Conservation (phyloP, 1,140 invertebrate species). For the Leptinotarsa undecemlineata region DNA sequence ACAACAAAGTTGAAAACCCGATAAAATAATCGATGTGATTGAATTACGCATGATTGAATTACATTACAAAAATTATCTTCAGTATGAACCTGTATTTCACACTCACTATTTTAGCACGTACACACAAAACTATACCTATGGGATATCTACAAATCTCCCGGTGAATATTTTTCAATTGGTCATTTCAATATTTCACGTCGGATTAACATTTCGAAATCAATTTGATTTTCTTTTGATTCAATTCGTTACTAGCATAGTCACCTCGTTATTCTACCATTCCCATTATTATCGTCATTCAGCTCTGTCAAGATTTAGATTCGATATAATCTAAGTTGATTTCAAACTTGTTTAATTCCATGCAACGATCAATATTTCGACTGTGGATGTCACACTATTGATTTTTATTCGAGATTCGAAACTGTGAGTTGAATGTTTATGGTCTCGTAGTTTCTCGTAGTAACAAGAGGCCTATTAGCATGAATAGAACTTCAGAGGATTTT, state of each 20-base stretch:
- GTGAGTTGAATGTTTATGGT: no score
- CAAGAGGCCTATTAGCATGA: no score
- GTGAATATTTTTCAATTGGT: constrained; percentile 11
- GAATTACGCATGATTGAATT: no score
- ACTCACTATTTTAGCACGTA: neutral
- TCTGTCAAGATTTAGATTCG: neutral
- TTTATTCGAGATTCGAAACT: no score
- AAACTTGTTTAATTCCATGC: neutral
- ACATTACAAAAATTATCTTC: no score
- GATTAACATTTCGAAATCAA: constrained; percentile 5
- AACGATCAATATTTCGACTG: neutral
- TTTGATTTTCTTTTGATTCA: neutral
- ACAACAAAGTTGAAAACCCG: no score
- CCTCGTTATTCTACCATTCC: neutral
- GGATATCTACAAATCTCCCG: neutral
- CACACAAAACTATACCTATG: constrained; percentile 3
- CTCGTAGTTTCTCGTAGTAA: no score
- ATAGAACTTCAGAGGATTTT: no score
- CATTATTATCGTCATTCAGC: neutral
- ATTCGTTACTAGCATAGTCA: neutral
- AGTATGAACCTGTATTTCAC: no score
- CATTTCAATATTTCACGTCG: constrained; percentile 7
- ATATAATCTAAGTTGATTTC: neutral
- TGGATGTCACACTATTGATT: neutral
- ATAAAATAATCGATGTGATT: no score